phyloP scores from a whole-genome alignment of 1,140 invertebrate genomes.

The Medauroidea extradentata region DNA sequence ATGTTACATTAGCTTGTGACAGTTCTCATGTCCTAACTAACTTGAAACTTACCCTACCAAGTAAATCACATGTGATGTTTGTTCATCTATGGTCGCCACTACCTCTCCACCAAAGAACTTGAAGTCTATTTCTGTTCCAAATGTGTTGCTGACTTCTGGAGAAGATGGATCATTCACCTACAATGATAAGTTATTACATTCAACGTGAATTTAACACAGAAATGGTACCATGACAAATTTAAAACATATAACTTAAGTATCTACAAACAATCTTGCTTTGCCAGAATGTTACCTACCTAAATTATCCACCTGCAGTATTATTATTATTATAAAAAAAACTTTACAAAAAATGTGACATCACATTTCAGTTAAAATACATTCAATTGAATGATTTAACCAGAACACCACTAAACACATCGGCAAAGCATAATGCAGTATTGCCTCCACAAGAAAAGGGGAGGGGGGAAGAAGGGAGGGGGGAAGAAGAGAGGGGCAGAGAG shows the following conservation, averaged over 20 bases:
- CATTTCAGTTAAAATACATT: neutral
- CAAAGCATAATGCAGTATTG: too few species aligned
- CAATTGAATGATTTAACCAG: too few species aligned
- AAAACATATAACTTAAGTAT: neutral
- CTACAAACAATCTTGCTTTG: neutral
- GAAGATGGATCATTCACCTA: constrained; percentile 2
- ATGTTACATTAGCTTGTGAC: neutral
- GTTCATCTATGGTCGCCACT: neutral
- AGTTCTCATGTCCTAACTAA: neutral
- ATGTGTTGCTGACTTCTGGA: neutral
- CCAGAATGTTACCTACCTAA: neutral
- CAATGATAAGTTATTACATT: neutral
- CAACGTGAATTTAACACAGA: neutral
- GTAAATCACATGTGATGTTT: constrained; percentile 10
- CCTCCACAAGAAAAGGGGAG: too few species aligned
- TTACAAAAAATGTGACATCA: neutral
- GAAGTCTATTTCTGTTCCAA: constrained; percentile 2
- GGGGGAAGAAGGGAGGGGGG: too few species aligned
- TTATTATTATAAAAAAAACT: neutral
- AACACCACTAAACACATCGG: too few species aligned
- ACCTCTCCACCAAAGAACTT: constrained; percentile 3
- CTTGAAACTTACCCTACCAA: constrained; percentile 4
- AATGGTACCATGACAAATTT: neutral
- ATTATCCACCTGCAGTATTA: neutral
- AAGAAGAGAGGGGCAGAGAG: too few species aligned